Evolutionary conservation across 2,113 vertebrate species (phyloP).

Genomic region (Aramus guarauna): DNA sequence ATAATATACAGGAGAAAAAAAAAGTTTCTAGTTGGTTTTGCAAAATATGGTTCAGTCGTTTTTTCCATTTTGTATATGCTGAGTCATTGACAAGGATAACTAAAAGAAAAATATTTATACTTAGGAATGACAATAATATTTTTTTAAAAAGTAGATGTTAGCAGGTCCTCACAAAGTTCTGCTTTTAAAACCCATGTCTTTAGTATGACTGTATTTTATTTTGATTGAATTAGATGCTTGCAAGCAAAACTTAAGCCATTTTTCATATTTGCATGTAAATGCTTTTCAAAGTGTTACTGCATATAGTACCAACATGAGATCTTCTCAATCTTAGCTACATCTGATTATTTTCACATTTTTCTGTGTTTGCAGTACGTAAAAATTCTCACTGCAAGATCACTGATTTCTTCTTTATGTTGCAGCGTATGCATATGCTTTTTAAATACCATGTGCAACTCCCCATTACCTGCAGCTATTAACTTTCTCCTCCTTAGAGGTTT

Average conservation of each 20-base stretch:
- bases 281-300: background rate
- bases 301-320: background rate
- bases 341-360: background rate
- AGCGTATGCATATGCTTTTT: background rate
- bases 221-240: background rate
- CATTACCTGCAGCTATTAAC: background rate
- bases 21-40: background rate
- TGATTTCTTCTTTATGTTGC: background rate
- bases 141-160: background rate
- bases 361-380: background rate
- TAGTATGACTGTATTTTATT: background rate
- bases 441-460: background rate
- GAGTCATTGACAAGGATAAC: background rate
- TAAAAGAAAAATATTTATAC: background rate
- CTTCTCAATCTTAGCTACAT: background rate
- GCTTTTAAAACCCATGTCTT: background rate
- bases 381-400: background rate
- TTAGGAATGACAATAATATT: background rate
- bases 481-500: background rate
- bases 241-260: background rate
- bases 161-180: background rate
- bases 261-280: background rate
- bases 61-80: background rate
- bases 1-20: background rate
- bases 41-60: background rate